phyloP scores from a whole-genome alignment of 2,797 vertebrate species.

The Parauchenoglanis ngamensis region DNA sequence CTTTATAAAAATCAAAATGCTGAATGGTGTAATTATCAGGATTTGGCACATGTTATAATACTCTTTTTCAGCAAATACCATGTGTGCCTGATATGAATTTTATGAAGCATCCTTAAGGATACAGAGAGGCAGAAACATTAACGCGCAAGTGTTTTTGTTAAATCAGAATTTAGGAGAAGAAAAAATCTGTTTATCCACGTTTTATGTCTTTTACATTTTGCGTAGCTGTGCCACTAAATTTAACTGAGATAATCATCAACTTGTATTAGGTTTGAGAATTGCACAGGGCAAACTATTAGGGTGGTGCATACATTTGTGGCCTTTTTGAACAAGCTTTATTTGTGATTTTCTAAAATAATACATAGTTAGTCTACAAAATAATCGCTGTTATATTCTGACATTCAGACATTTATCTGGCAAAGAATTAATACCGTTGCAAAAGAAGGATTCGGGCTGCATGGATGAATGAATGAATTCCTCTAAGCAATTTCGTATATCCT shows the following conservation, averaged over 20 bases:
- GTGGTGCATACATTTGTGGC: no score
- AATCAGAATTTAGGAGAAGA: not conserved
- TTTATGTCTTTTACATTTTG: not conserved
- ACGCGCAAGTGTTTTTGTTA: not conserved
- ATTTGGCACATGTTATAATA: not conserved
- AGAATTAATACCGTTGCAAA: no score
- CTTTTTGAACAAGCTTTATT: no score
- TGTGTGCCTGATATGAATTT: not conserved
- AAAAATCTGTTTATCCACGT: not conserved
- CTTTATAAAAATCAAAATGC: not conserved
- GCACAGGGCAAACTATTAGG: not conserved
- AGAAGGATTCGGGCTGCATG: no score
- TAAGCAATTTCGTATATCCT: no score
- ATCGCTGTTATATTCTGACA: no score
- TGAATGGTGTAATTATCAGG: not conserved
- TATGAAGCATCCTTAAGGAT: not conserved
- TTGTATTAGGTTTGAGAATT: not conserved
- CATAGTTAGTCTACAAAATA: no score
- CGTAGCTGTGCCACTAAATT: not conserved
- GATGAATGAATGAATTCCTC: no score
- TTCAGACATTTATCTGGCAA: no score
- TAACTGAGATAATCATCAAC: not conserved
- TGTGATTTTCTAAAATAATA: no score
- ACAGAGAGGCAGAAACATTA: not conserved
- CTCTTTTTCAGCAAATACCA: not conserved